Conservation (phyloP, 1,140 invertebrate species). For the Leptonema lineaticorne region DNA sequence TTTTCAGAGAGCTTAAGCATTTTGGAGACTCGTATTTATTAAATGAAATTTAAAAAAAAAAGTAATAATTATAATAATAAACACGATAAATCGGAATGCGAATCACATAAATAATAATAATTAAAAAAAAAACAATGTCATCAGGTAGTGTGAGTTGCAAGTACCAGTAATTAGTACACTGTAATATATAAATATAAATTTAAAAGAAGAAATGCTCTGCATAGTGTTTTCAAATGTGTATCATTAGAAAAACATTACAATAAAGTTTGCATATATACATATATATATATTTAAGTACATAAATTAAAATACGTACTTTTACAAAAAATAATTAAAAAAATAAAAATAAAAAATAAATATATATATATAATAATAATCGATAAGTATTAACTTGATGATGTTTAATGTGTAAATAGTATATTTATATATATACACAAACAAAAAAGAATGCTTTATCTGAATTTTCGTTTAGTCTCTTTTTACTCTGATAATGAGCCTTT, state of each 20-base stretch:
- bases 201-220: constrained; percentile 9
- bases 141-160: constrained; percentile 34
- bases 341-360: too few species aligned
- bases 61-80: too few species aligned
- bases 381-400: constrained; percentile 39
- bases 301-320: constrained; percentile 38
- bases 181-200: constrained; percentile 27
- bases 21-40: constrained; percentile 42
- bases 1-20: constrained; percentile 41
- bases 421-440: constrained; percentile 15
- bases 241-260: constrained; percentile 32
- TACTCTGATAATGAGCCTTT: constrained; percentile 34
- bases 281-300: constrained; percentile 36
- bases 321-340: too few species aligned
- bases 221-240: constrained; percentile 35
- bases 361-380: too few species aligned
- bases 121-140: constrained; percentile 20
- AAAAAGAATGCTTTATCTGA: constrained; percentile 20
- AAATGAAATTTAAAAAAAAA: constrained; percentile 36
- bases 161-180: constrained; percentile 39
- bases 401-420: constrained; percentile 37
- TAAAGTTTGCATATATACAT: constrained; percentile 35
- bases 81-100: too few species aligned
- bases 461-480: constrained; percentile 18
- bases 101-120: too few species aligned